Evolutionary conservation across 1,140 invertebrate genomes (phyloP).

Genomic region (Macrostomum lignano): DNA sequence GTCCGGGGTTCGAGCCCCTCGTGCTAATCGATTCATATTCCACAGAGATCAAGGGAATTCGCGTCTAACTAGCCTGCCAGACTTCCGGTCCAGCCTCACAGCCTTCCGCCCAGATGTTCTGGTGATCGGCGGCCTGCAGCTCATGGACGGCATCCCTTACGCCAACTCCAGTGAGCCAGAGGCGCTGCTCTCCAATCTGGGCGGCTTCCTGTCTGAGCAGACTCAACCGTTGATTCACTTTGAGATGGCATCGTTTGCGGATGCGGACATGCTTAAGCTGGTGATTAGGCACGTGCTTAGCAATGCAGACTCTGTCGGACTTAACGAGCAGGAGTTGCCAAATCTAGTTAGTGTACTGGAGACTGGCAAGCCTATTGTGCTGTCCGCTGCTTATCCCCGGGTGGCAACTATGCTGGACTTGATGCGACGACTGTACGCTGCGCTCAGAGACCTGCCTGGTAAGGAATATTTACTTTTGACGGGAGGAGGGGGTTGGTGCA

Average conservation of each 20-base stretch:
- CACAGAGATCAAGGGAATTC: constrained; percentile 57
- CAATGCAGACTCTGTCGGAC: no score
- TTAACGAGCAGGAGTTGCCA: constrained; percentile 58
- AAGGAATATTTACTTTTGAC: no score
- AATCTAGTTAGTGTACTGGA: constrained; percentile 39
- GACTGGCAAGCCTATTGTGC: constrained; percentile 39
- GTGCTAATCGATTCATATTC: constrained; percentile 56
- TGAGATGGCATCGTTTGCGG: no score
- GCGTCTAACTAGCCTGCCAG: constrained; percentile 40
- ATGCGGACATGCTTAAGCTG: no score
- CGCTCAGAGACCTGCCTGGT: no score
- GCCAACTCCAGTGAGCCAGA: no score
- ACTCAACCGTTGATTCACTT: no score
- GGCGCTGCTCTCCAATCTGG: no score
- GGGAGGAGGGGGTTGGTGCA: no score
- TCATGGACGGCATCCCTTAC: constrained; percentile 60
- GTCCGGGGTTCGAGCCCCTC: constrained; percentile 41
- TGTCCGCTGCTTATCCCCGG: constrained; percentile 47
- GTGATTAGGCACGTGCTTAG: no score
- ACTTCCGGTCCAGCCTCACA: constrained; percentile 36
- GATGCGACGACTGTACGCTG: constrained; percentile 48
- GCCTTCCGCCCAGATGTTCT: constrained; percentile 41
- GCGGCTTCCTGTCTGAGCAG: no score
- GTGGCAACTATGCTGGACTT: constrained; percentile 50
- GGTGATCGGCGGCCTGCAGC: constrained; percentile 52